A percentile compares a stretch with the other conserved stretches of the same genome.
phyloP scores from a whole-genome alignment of 1,140 invertebrate genomes.

The Drosophila ercepeae region DNA sequence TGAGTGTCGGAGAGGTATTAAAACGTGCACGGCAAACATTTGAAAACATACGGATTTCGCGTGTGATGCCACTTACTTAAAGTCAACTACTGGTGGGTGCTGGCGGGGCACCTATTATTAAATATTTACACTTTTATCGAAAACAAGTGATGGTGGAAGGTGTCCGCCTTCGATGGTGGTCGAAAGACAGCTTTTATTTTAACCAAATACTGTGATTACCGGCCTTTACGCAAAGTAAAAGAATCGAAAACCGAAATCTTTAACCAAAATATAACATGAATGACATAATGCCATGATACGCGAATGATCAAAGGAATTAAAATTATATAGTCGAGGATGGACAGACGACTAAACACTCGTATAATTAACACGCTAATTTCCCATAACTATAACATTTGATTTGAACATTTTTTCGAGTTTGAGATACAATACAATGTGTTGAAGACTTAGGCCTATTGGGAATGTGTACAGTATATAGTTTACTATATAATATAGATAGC shows the following conservation, averaged over 20 bases:
- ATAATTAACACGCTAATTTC: conserved; percentile 28
- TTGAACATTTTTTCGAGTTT: neutral
- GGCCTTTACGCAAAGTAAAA: neutral
- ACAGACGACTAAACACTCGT: conserved; percentile 2
- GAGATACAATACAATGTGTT: neutral
- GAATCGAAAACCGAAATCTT: neutral
- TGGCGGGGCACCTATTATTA: neutral
- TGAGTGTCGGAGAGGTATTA: conserved; percentile 36
- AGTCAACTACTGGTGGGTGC: neutral
- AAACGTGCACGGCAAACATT: conserved; percentile 52
- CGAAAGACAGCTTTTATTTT: neutral
- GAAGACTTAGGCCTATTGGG: neutral
- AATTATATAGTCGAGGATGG: conserved; percentile 13
- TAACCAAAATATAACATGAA: neutral
- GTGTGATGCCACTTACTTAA: conserved; percentile 21
- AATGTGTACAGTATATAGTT: conserved; percentile 4
- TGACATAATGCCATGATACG: conserved; percentile 12
- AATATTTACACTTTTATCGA: neutral
- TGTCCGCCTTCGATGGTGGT: no score
- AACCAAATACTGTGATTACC: neutral
- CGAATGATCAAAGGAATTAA: conserved; percentile 20
- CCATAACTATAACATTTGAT: conserved; percentile 24
- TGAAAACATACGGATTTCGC: conserved; percentile 30
- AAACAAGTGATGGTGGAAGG: neutral
- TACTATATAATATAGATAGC: conserved; percentile 9